phyloP scores from a whole-genome alignment of 37 sponge, comb jelly and placozoan species.

The Diacarnus erythraeanus region DNA sequence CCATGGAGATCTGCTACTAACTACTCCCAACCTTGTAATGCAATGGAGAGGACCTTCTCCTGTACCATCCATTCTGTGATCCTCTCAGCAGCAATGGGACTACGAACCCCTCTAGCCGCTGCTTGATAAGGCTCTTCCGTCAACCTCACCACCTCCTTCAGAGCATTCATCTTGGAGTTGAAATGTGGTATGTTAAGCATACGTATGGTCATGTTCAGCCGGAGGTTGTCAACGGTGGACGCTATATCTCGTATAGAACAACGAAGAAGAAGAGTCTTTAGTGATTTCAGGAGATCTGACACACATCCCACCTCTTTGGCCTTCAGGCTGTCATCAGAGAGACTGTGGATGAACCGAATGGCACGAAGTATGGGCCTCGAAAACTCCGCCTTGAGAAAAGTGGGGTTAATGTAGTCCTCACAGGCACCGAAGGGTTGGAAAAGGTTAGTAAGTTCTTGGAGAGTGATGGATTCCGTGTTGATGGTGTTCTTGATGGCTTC shows the following conservation, averaged over 20 bases:
- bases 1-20: no score
- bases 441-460: slow-evolving; percentile 76
- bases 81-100: slow-evolving; percentile 63
- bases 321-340: slow-evolving; percentile 54
- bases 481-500: slow-evolving; percentile 56
- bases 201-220: slow-evolving; percentile 72
- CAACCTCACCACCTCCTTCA: slow-evolving; percentile 86
- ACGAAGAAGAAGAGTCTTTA: slow-evolving; percentile 68
- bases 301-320: slow-evolving; percentile 82
- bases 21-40: slow-evolving; percentile 78
- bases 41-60: slow-evolving; percentile 88
- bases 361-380: slow-evolving; percentile 31
- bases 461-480: slow-evolving; percentile 51
- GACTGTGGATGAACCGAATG: slow-evolving; percentile 50
- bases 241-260: slow-evolving; percentile 48
- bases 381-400: slow-evolving; percentile 61
- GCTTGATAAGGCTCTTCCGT: slow-evolving; percentile 72
- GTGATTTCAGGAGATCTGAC: slow-evolving; percentile 71
- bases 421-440: slow-evolving; percentile 74
- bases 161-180: slow-evolving; percentile 97
- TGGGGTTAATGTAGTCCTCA: slow-evolving; percentile 76
- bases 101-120: slow-evolving; percentile 51
- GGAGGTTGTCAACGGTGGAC: slow-evolving; percentile 60
- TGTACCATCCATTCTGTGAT: slow-evolving; percentile 75
- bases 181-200: slow-evolving; percentile 96